These are phyloP conservation scores for Sylvilagus bachmani DNA, from an alignment of 2,113 vertebrate species.

Conservation along the genomic window DNA sequence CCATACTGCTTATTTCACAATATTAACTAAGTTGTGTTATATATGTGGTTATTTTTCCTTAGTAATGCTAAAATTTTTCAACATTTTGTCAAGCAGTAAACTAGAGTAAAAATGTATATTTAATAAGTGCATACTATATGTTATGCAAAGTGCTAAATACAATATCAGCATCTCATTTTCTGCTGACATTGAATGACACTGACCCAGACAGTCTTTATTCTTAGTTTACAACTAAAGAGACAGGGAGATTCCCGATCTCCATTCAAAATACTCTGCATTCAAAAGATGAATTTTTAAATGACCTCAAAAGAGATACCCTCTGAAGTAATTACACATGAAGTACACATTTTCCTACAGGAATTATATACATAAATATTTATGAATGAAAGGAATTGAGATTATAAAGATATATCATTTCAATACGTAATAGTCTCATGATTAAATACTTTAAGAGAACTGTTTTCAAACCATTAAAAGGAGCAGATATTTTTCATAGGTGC, in stretches of 20 bases:
- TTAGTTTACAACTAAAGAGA: constrained; percentile 7
- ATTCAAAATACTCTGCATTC: constrained; percentile 11
- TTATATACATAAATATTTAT: constrained; percentile 45
- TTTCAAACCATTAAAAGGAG: background rate
- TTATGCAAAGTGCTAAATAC: background rate
- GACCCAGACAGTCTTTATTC: background rate
- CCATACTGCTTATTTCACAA: background rate
- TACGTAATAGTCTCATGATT: background rate
- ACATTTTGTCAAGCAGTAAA: background rate
- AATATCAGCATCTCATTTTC: background rate
- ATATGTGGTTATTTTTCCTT: background rate
- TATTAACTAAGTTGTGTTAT: background rate
- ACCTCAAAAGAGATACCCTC: background rate
- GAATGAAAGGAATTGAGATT: constrained; percentile 33
- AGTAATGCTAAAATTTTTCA: background rate
- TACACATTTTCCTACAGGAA: constrained; percentile 12
- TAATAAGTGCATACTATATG: background rate
- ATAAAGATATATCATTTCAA: background rate
- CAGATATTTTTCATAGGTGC: background rate
- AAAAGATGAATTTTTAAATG: background rate
- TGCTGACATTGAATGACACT: background rate
- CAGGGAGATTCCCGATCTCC: background rate
- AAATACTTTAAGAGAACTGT: background rate
- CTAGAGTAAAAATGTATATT: background rate
- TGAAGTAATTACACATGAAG: constrained; percentile 37